These are phyloP conservation scores for Sebastes iracundus DNA, from an alignment of 2,797 vertebrate genomes.

Conservation along the genomic window DNA sequence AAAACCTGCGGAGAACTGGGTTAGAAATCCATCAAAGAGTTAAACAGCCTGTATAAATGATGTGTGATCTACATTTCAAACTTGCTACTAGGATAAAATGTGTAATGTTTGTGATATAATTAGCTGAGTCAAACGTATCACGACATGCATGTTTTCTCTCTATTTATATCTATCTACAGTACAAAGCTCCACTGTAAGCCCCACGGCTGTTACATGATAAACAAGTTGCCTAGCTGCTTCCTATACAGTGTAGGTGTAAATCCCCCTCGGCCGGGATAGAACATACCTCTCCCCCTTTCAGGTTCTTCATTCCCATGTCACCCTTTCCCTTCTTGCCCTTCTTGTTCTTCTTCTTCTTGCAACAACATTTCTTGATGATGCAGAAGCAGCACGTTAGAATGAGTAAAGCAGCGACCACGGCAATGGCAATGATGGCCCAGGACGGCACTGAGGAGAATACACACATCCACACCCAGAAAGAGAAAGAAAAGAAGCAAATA, in stretches of 20 bases:
- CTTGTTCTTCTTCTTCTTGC: slow-evolving; percentile 99
- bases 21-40: slow-evolving; percentile 45
- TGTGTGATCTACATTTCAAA: slow-evolving; percentile 44
- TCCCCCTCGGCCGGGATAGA: slow-evolving; percentile 15
- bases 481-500: slow-evolving; percentile 43
- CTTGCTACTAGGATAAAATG: neutral
- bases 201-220: slow-evolving; percentile 43
- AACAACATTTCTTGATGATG: slow-evolving; percentile 98
- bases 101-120: slow-evolving; percentile 1
- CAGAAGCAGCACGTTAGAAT: slow-evolving; percentile 98
- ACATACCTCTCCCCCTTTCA: slow-evolving; percentile 87
- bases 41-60: slow-evolving; percentile 31
- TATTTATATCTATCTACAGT: neutral
- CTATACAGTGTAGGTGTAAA: neutral
- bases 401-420: slow-evolving; percentile 92
- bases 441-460: slow-evolving; percentile 86
- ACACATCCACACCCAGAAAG: slow-evolving; percentile 22
- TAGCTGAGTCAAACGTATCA: slow-evolving; percentile 8
- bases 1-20: slow-evolving; percentile 61
- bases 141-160: slow-evolving; percentile 4
- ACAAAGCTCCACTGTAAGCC: slow-evolving; percentile 2
- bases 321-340: slow-evolving; percentile 97
- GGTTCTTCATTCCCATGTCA: slow-evolving; percentile 87
- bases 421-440: slow-evolving; percentile 96
- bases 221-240: neutral